Conservation (phyloP, 2,888 invertebrate species). For the Ptilodon capucinus region DNA sequence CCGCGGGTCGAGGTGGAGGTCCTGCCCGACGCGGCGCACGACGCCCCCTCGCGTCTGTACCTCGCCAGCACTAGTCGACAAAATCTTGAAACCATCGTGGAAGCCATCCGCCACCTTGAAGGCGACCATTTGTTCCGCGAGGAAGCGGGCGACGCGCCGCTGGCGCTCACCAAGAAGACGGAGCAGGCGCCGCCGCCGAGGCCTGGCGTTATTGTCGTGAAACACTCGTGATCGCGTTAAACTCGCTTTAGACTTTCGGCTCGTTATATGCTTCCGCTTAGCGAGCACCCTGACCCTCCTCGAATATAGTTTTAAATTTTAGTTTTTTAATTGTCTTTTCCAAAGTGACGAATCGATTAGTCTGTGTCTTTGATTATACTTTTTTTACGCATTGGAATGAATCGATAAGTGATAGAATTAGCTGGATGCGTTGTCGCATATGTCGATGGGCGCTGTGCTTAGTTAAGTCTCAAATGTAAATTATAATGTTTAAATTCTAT, state of each 20-base stretch:
- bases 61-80: conserved; percentile 90
- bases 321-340: conserved; percentile 76
- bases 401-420: conserved; percentile 55
- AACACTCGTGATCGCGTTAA: conserved; percentile 88
- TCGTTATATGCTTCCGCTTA: conserved; percentile 57
- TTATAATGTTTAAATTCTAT: conserved; percentile 55
- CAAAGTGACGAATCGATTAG: conserved; percentile 80
- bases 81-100: conserved; percentile 98
- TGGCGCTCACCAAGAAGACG: conserved; percentile 82
- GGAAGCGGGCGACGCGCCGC: conserved; percentile 83
- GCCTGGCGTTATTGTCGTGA: conserved; percentile 95
- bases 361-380: conserved; percentile 73
- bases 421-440: conserved; percentile 59
- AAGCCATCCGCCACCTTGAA: conserved; percentile 98
- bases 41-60: conserved; percentile 68
- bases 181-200: conserved; percentile 85
- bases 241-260: conserved; percentile 47
- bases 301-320: conserved; percentile 77
- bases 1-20: conserved; percentile 91
- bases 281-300: conserved; percentile 70
- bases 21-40: conserved; percentile 79
- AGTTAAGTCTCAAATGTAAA: conserved; percentile 77
- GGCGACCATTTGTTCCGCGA: conserved; percentile 97
- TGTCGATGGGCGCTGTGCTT: conserved; percentile 71
- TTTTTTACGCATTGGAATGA: conserved; percentile 63